Conservation (phyloP, 2,113 vertebrate genomes). For the Lates calcarifer region DNA sequence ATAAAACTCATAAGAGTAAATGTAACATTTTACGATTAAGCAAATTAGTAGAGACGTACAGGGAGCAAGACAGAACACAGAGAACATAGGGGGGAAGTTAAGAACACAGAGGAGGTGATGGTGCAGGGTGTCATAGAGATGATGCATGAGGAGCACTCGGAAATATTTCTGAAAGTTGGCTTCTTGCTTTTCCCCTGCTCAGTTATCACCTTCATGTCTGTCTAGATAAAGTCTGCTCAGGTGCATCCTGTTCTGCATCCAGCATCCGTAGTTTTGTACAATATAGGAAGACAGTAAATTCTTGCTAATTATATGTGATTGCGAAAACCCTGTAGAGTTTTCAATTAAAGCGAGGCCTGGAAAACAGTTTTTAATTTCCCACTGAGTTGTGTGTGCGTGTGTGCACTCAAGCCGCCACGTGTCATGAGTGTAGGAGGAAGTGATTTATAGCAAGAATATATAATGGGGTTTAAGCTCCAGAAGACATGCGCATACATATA, state of each 20-base stretch:
- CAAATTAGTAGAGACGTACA: not conserved
- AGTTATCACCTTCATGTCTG: conserved; percentile 1
- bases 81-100: not conserved
- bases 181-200: not conserved
- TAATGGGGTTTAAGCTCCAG: conserved; percentile 35
- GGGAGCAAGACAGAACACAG: not conserved
- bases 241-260: conserved; percentile 6
- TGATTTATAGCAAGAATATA: conserved; percentile 57
- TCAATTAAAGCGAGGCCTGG: conserved; percentile 58
- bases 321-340: conserved; percentile 46
- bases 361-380: conserved; percentile 63
- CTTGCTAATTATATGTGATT: conserved; percentile 59
- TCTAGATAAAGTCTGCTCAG: not conserved
- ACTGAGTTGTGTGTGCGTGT: conserved; percentile 10
- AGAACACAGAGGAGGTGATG: not conserved
- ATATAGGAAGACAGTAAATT: conserved; percentile 41
- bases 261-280: not conserved
- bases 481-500: conserved; percentile 13
- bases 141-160: not conserved
- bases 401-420: not conserved
- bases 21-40: not conserved
- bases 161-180: not conserved
- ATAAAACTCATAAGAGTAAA: not conserved
- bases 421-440: conserved; percentile 11
- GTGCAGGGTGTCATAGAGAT: not conserved